Evolutionary conservation across 2,113 vertebrate species (phyloP), one percentile per base, ranked within the genome.

Genomic region (Actenoides lindsayi): DNA sequence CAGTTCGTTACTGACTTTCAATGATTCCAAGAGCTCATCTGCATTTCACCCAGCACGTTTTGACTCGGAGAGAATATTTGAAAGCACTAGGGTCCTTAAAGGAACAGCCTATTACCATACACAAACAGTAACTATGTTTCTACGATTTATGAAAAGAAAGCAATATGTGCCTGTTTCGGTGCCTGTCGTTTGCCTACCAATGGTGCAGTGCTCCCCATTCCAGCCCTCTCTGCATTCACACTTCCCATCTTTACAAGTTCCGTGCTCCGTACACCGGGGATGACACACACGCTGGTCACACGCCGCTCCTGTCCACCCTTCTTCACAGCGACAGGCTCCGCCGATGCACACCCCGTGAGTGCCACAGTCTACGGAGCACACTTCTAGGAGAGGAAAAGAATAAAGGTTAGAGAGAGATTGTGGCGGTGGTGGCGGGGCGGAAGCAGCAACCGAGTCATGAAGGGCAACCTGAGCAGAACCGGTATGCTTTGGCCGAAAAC

Each of bases 201-300:
- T 99, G 98, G 99, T 99, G 99, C 99, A 99, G 99, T 99, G 99
- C 98, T 99, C 99, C 98, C 99, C 99, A 98, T 99, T 99, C 99
- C 99, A 99, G 98, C 99, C 99, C 98, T 99, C 99, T 98, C 99
- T 99, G 98, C 99, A 99, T 99, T 99, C 99, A 98, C 99, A 99
- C 98, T 99, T 99, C 94, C 99, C 99, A 89, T 99, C 99, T 98
- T 99, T 99, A 98, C 99, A 99, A 98, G 99, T 99, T 89, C 99
- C 99, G n/a, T 99, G 99, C 98, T 99, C 99, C 75, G 99, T 98
- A 84, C 99, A 99, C 83, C 99, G 99, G 51, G 99, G 99, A 97
- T 99, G 99, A 96, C 99, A 99, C 96, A 99, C 99, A 5, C 99
- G 99, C 98, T 99, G 99, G 98, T 99, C 99, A 23, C 99, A 99